phyloP scores from a whole-genome alignment of 2,888 invertebrate genomes.

The Agonopterix arenella region DNA sequence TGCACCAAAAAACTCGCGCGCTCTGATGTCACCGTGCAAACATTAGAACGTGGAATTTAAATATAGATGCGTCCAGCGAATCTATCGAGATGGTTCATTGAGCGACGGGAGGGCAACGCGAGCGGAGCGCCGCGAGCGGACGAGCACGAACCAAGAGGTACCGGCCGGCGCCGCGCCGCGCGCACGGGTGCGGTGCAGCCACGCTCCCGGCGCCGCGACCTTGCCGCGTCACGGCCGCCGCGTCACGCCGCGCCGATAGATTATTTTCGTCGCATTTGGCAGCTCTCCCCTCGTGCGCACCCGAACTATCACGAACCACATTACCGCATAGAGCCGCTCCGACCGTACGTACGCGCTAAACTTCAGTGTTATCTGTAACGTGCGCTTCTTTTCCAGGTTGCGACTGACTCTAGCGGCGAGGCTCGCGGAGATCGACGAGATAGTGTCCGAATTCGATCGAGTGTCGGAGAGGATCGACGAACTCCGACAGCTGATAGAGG shows the following conservation, averaged over 20 bases:
- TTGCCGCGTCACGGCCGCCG: slow-evolving; percentile 61
- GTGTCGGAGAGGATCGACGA: slow-evolving; percentile 83
- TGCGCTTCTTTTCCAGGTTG: slow-evolving; percentile 80
- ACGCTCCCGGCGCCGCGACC: slow-evolving; percentile 44
- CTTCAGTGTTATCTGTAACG: background rate
- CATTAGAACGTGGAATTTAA: slow-evolving; percentile 63
- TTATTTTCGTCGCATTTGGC: slow-evolving; percentile 73
- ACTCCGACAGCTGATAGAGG: slow-evolving; percentile 81
- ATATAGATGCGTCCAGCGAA: slow-evolving; percentile 64
- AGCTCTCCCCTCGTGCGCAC: slow-evolving; percentile 46
- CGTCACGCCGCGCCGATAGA: slow-evolving; percentile 62
- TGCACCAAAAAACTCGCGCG: slow-evolving; percentile 59
- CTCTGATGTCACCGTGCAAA: slow-evolving; percentile 72
- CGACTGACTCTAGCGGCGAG: slow-evolving; percentile 86
- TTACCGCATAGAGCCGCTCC: slow-evolving; percentile 32
- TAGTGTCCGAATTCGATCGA: slow-evolving; percentile 85
- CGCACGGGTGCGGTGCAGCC: slow-evolving; percentile 1
- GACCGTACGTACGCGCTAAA: slow-evolving; percentile 38
- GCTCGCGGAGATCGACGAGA: slow-evolving; percentile 83
- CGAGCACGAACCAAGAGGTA: slow-evolving; percentile 69
- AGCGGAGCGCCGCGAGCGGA: slow-evolving; percentile 67
- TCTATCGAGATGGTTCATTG: slow-evolving; percentile 64
- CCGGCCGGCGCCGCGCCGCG: slow-evolving; percentile 7
- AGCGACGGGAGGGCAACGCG: slow-evolving; percentile 71
- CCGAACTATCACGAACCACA: slow-evolving; percentile 24